A percentile compares a stretch with the other conserved stretches of the same genome.
phyloP scores from a whole-genome alignment of 1,140 invertebrate genomes.

The Trachelipus rathkii region DNA sequence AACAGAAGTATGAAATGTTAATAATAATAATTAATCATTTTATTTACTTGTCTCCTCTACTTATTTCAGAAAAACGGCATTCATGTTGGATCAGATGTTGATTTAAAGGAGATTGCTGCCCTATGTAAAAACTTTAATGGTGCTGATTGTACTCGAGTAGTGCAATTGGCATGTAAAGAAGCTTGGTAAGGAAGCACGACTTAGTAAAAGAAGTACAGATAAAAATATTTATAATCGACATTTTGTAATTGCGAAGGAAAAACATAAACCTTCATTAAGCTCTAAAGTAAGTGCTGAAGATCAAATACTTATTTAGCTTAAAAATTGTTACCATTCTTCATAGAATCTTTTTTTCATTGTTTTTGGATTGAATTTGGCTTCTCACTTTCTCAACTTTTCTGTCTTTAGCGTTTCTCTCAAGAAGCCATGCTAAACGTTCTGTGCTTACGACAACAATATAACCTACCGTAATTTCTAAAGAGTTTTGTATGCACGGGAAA shows the following conservation, averaged over 20 bases:
- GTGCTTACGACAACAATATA: too few species aligned
- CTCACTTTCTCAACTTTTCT: too few species aligned
- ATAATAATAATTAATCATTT: too few species aligned
- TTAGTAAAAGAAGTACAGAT: too few species aligned
- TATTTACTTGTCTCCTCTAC: too few species aligned
- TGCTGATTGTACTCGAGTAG: slow-evolving; percentile 71
- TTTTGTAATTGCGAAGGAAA: not conserved
- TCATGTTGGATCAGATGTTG: slow-evolving; percentile 60
- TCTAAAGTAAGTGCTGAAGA: not conserved
- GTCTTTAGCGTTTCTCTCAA: too few species aligned
- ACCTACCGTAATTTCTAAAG: too few species aligned
- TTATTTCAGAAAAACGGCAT: too few species aligned
- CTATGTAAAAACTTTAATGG: slow-evolving; percentile 78
- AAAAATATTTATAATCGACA: not conserved
- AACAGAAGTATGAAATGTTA: too few species aligned
- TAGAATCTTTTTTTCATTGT: slow-evolving; percentile 12
- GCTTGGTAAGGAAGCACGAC: slow-evolving; percentile 61
- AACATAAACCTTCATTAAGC: slow-evolving; percentile 64
- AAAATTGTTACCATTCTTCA: not conserved
- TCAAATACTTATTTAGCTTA: not conserved
- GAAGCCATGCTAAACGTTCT: too few species aligned
- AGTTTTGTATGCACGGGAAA: too few species aligned
- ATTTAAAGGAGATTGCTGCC: slow-evolving; percentile 64
- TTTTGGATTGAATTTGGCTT: not conserved
- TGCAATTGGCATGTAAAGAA: slow-evolving; percentile 77